A percentile compares a stretch with the other conserved stretches of the same genome.
phyloP scores from a whole-genome alignment of 53 echinoderm and acorn worm genomes.

The Echinometra lucunter region DNA sequence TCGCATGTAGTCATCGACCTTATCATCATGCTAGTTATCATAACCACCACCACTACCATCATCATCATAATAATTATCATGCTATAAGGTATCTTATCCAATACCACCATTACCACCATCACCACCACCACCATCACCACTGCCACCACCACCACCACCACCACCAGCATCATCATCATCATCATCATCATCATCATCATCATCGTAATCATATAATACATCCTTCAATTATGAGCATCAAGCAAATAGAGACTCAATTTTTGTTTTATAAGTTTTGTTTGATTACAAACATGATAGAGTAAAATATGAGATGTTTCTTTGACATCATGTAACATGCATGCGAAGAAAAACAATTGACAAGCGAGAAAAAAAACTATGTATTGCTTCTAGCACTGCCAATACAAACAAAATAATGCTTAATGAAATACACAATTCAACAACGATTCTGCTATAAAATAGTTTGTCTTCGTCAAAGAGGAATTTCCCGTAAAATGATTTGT shows the following conservation, averaged over 20 bases:
- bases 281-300: not conserved
- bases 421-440: not conserved
- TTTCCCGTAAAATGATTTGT: not conserved
- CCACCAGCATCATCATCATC: not conserved
- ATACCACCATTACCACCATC: not conserved
- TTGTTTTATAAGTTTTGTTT: not conserved
- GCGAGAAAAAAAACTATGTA: not conserved
- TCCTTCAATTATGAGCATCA: not conserved
- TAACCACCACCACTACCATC: too few relatives aligned
- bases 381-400: not conserved
- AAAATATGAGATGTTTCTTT: not conserved
- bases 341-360: not conserved
- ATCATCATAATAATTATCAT: too few relatives aligned
- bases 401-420: not conserved
- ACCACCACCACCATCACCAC: not conserved
- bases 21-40: too few relatives aligned
- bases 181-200: not conserved
- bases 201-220: not conserved
- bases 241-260: not conserved
- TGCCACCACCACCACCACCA: not conserved
- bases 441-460: not conserved
- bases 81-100: too few relatives aligned
- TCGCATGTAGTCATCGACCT: too few relatives aligned
- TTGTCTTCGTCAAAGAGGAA: not conserved
- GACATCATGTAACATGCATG: not conserved